Conservation (phyloP, 2,113 vertebrate species). For the Pedetes capensis region DNA sequence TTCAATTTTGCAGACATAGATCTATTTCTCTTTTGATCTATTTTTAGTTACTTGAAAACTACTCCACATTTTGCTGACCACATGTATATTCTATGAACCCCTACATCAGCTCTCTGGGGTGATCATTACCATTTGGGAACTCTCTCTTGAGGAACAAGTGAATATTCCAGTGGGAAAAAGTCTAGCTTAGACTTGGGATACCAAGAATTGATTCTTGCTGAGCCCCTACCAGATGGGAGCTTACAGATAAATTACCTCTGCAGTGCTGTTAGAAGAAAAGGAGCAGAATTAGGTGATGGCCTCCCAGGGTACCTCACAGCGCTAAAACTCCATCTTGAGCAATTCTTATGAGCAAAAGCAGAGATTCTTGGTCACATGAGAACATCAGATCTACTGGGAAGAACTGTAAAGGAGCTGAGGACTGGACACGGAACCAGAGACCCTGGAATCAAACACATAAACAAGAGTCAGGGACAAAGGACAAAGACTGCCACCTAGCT, state of each 20-base stretch:
- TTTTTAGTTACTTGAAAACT: slow-evolving; percentile 56
- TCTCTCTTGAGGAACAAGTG: neutral
- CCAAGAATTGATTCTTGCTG: neutral
- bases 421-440: neutral
- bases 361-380: neutral
- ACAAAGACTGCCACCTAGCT: neutral
- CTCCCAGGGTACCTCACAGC: neutral
- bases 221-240: neutral
- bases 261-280: neutral
- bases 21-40: slow-evolving; percentile 4
- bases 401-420: neutral
- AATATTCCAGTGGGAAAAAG: neutral
- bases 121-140: slow-evolving; percentile 43
- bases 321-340: neutral
- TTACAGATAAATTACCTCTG: slow-evolving; percentile 2
- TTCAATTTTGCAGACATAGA: slow-evolving; percentile 47
- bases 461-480: neutral
- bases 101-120: slow-evolving; percentile 31
- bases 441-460: neutral
- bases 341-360: neutral
- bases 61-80: slow-evolving; percentile 54
- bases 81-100: neutral
- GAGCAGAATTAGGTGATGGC: neutral
- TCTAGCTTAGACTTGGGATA: neutral
- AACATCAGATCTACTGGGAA: neutral